Conservation (phyloP, 2,113 vertebrate genomes). For the Phrynosoma blainvillii region DNA sequence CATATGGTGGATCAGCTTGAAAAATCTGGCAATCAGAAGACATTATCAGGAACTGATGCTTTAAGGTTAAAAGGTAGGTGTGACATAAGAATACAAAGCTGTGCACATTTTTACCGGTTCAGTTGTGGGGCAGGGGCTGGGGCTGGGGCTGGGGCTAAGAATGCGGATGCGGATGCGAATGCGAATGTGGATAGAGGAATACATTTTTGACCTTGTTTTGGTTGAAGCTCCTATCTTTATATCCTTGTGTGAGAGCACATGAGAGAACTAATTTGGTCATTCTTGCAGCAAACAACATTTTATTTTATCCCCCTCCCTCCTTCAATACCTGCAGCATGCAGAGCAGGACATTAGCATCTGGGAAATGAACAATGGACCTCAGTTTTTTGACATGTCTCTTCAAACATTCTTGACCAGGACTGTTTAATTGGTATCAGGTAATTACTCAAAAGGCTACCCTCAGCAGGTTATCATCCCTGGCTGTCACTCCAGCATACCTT, state of each 20-base stretch:
- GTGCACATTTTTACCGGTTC: no score
- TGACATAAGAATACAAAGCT: no score
- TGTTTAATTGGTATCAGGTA: conserved; percentile 75
- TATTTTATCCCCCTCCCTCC: conserved; percentile 7
- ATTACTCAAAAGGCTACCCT: conserved; percentile 72
- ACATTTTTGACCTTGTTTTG: not conserved
- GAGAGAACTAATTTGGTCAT: conserved; percentile 23
- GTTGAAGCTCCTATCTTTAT: not conserved
- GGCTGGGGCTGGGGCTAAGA: no score
- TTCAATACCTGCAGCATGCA: conserved; percentile 55
- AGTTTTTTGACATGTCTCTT: conserved; percentile 67
- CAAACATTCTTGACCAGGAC: conserved; percentile 57
- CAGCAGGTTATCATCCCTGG: conserved; percentile 62
- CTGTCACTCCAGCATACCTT: conserved; percentile 66
- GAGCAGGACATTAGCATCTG: conserved; percentile 51
- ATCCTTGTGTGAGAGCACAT: not conserved
- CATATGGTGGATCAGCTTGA: no score
- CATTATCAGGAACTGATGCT: not conserved
- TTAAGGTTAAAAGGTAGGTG: not conserved
- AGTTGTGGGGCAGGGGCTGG: no score
- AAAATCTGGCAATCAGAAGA: not conserved
- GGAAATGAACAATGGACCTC: conserved; percentile 64
- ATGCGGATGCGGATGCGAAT: no score
- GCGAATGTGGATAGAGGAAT: no score
- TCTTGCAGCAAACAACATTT: conserved; percentile 43